Conservation (phyloP, 2,113 vertebrate species). For the Chaetodon trifascialis region DNA sequence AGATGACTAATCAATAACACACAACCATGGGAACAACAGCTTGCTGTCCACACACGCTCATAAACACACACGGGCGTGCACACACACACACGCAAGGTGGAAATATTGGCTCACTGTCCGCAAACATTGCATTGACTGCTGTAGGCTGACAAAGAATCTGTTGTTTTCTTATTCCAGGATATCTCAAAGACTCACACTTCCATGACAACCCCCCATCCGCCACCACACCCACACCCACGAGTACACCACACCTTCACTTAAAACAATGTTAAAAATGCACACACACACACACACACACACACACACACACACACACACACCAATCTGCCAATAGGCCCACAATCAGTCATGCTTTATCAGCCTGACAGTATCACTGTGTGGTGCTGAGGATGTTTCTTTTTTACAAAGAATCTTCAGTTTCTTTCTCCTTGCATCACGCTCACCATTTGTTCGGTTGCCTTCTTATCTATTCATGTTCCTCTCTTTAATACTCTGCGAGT, state of each 20-base stretch:
- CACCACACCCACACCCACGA: neutral
- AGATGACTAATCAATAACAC: conserved; percentile 86
- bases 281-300: conserved; percentile 5
- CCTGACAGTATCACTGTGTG: conserved; percentile 41
- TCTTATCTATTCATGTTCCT: conserved; percentile 72
- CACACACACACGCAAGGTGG: conserved; percentile 44
- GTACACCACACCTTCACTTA: conserved; percentile 30
- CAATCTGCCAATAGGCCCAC: conserved; percentile 32
- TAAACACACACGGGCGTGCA: conserved; percentile 5
- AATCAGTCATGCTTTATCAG: conserved; percentile 57
- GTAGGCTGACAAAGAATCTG: conserved; percentile 68
- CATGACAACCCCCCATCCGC: neutral
- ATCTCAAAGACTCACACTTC: conserved; percentile 52
- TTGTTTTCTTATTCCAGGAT: conserved; percentile 69
- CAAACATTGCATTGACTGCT: conserved; percentile 74
- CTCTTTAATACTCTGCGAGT: conserved; percentile 63
- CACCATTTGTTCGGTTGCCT: conserved; percentile 56
- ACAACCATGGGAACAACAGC: conserved; percentile 77
- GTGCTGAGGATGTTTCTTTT: conserved; percentile 48
- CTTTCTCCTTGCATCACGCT: conserved; percentile 65
- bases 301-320: neutral
- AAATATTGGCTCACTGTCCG: conserved; percentile 75
- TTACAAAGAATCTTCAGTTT: conserved; percentile 50
- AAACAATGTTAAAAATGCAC: conserved; percentile 2
- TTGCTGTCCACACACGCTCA: conserved; percentile 42